Evolutionary conservation across 2,113 vertebrate species (phyloP).

Genomic region (Indicator maculatus): DNA sequence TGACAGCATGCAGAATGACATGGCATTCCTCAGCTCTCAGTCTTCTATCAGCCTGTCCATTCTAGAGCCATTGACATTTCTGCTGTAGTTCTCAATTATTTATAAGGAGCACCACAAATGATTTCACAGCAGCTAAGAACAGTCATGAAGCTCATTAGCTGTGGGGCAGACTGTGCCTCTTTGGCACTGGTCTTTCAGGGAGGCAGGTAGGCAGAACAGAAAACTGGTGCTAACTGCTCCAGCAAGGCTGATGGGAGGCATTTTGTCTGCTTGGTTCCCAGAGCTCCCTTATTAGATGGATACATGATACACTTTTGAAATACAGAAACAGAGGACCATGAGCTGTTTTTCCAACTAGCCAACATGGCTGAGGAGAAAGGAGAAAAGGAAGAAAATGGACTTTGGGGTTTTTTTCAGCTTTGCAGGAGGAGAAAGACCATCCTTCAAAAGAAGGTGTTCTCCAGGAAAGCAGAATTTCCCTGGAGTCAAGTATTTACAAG

Average conservation of each 20-base stretch:
- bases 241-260: neutral
- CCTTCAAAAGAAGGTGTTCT: neutral
- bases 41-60: neutral
- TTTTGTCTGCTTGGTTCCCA: neutral
- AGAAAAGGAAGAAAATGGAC: neutral
- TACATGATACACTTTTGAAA: neutral
- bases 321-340: no score
- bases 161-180: neutral
- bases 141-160: neutral
- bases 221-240: neutral
- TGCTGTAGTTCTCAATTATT: neutral
- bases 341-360: neutral
- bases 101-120: neutral
- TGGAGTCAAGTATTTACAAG: neutral
- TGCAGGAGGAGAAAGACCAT: neutral
- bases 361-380: neutral
- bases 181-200: neutral
- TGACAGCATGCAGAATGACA: neutral
- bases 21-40: neutral
- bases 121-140: neutral
- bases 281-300: neutral
- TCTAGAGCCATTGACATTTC: neutral
- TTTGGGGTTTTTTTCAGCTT: neutral
- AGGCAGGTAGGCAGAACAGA: neutral
- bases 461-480: neutral